These are phyloP conservation scores for Sipha flava DNA, from an alignment of 1,140 invertebrate genomes.

Conservation along the genomic window DNA sequence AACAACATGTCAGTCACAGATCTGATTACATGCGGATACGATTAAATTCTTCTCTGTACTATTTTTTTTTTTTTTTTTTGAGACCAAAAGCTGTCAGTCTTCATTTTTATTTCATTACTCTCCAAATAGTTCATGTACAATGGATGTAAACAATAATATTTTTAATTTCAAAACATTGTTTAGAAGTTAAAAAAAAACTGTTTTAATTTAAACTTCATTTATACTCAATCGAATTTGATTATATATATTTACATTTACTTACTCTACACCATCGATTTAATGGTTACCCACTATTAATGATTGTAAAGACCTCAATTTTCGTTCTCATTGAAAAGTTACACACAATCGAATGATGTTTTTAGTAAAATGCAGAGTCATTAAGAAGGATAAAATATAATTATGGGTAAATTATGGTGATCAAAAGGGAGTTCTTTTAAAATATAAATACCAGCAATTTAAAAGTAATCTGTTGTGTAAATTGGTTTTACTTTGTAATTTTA, in stretches of 20 bases:
- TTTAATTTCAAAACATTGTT: neutral
- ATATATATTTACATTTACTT: neutral
- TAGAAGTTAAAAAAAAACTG: neutral
- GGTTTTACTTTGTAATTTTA: conserved; percentile 1
- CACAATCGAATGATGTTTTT: neutral
- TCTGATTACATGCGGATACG: neutral
- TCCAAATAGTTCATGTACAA: neutral
- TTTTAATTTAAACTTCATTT: conserved; percentile 6
- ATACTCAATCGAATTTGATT: neutral
- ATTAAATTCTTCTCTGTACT: neutral
- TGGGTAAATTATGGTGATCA: conserved; percentile 4
- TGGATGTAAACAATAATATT: neutral
- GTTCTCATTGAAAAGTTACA: neutral
- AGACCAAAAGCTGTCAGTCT: neutral
- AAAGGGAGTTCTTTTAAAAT: conserved; percentile 3
- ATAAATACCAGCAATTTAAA: conserved; percentile 1
- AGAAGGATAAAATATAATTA: neutral
- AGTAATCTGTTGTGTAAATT: conserved; percentile 20
- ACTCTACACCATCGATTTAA: neutral
- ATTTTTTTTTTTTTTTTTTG: neutral
- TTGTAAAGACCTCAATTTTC: neutral
- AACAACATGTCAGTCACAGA: neutral
- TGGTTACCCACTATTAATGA: neutral
- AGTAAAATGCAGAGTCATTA: neutral
- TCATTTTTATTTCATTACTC: neutral